Base-by-base conservation (phyloP, 2,888 invertebrate species). In the Trissolcus japonicus region DNA sequence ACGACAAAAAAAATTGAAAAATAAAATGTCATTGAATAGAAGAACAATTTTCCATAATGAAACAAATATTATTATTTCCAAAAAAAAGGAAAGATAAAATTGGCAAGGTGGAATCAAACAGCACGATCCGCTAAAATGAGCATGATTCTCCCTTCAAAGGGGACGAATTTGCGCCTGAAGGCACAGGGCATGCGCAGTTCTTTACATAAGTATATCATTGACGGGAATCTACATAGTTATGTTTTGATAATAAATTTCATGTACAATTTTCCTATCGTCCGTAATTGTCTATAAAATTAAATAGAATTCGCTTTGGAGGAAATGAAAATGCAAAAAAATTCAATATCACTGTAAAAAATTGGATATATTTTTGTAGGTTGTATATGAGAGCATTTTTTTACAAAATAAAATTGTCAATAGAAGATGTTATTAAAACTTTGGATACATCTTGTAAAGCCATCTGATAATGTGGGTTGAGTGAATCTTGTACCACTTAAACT, bases 401-500 rank as follows among this genome's bases (percentile, higher is more conserved):
- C 6, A 2, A 46, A n/a, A 46, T 46, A 14, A 14, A 46, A 14
- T 46, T 16, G n/a, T 16, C 11, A 7, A 51, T 51, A 4, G 6
- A 51, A 51, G 13, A 51, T 19, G 11, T 17, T 17, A 7, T 11
- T 19, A 51, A 17, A 11, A 16, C 0, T 17, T 9, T 3, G 79
- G 73, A 41, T 76, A 76, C n/a, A 17, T 77, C 59, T 77, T 72
- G 4, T 83, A 81, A 14, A 88, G 59, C 84, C 83, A 83, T n/a
- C 78, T 63, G n/a, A 76, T 81, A 21, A 88, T 84, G 50, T 6
- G 60, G 2, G 82, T 82, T 2, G 80, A 76, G 25, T 83, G 40
- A 0, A 29, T 75, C 0, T 81, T 61, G 54, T 81, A 83, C 88
- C 87, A 87, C 6, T 68, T 53, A 7, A 83, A 67, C 50, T 88